Evolutionary conservation across 2,888 invertebrate species (phyloP).

Genomic region (Alviniconcha strummeri): DNA sequence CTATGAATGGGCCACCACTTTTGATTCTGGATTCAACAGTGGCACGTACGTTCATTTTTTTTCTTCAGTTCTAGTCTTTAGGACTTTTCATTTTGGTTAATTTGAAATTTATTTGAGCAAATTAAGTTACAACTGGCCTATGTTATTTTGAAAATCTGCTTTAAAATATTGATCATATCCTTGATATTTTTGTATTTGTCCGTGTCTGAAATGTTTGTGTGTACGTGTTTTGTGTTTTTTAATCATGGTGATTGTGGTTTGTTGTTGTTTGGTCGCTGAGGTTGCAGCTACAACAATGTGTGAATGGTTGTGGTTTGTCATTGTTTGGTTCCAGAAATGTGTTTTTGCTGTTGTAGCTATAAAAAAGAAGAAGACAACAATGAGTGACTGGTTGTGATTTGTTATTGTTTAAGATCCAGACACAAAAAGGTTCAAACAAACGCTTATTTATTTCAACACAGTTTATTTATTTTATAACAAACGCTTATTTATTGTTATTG

Average conservation of each 20-base stretch:
- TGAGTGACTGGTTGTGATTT: neutral
- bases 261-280: too few species aligned
- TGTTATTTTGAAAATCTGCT: too few species aligned
- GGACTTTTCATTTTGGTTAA: too few species aligned
- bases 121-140: too few species aligned
- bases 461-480: too few species aligned
- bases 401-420: too few species aligned
- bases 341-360: neutral
- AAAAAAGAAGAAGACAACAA: neutral
- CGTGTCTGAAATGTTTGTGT: neutral
- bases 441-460: too few species aligned
- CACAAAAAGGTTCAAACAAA: too few species aligned
- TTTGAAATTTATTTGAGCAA: too few species aligned
- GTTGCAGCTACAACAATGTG: neutral
- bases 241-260: too few species aligned
- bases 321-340: neutral
- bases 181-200: neutral
- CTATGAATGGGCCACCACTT: constrained; percentile 83
- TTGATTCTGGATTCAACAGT: constrained; percentile 82
- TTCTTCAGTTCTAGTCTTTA: neutral
- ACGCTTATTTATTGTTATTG: too few species aligned
- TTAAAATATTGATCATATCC: neutral
- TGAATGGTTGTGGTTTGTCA: neutral
- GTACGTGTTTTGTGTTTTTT: neutral
- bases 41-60: constrained; percentile 77